Evolutionary conservation across 2,113 vertebrate genomes (phyloP).

Genomic region (Lamprotornis superbus): DNA sequence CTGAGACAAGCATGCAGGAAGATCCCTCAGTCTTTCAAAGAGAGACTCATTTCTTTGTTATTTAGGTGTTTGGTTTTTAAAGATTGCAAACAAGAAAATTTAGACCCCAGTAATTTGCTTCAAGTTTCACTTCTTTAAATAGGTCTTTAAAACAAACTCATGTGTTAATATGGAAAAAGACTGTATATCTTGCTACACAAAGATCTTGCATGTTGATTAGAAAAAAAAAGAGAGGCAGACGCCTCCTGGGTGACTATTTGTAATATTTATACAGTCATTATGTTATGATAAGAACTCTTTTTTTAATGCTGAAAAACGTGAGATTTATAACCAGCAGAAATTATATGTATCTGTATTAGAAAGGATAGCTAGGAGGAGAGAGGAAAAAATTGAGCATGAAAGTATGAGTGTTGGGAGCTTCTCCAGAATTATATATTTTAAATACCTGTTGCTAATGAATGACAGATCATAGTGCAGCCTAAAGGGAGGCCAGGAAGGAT

Average conservation of each 20-base stretch:
- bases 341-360: neutral
- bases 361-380: neutral
- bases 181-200: neutral
- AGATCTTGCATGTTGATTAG: neutral
- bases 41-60: neutral
- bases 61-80: neutral
- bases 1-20: neutral
- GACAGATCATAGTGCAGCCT: neutral
- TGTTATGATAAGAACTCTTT: neutral
- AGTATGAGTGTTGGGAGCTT: neutral
- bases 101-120: neutral
- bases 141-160: neutral
- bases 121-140: neutral
- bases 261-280: neutral
- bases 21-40: neutral
- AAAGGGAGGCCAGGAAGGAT: accelerated
- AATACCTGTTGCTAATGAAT: neutral
- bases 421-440: neutral
- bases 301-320: neutral
- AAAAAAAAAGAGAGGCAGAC: neutral
- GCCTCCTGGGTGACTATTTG: neutral
- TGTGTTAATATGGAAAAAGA: neutral
- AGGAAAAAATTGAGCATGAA: neutral
- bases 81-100: neutral
- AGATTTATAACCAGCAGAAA: neutral